Conservation (phyloP, 1,140 invertebrate genomes). For the Drosophila littoralis region DNA sequence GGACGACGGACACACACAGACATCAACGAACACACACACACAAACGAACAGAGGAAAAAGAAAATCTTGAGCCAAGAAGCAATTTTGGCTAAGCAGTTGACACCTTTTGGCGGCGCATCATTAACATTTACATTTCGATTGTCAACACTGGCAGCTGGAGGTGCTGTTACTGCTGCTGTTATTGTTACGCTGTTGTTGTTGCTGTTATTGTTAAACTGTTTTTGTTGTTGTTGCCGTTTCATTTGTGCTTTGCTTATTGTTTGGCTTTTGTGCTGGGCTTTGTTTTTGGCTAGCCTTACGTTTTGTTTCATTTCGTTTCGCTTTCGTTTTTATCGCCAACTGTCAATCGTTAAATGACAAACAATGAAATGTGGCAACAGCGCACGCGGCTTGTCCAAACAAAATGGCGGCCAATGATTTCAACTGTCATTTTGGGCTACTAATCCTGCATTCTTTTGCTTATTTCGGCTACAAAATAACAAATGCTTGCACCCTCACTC, state of each 20-base stretch:
- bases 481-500: conserved; percentile 55
- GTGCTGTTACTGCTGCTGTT: conserved; percentile 8
- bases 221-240: conserved; percentile 33
- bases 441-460: conserved; percentile 69
- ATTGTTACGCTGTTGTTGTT: conserved; percentile 2
- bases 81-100: conserved; percentile 60
- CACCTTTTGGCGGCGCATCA: conserved; percentile 64
- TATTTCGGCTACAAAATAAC: conserved; percentile 73
- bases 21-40: background rate
- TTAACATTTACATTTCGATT: conserved; percentile 74
- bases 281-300: conserved; percentile 43
- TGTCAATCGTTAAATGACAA: conserved; percentile 82
- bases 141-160: conserved; percentile 8
- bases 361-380: conserved; percentile 72
- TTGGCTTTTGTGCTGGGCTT: conserved; percentile 8
- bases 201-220: conserved; percentile 3
- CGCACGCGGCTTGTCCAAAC: conserved; percentile 29
- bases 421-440: conserved; percentile 59
- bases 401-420: conserved; percentile 71
- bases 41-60: background rate
- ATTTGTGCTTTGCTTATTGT: conserved; percentile 42
- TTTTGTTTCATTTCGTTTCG: conserved; percentile 31
- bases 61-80: conserved; percentile 27
- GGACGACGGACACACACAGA: background rate
- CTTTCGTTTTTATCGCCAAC: conserved; percentile 57